phyloP scores from a whole-genome alignment of 2,888 invertebrate genomes.

The Gari tellinella region DNA sequence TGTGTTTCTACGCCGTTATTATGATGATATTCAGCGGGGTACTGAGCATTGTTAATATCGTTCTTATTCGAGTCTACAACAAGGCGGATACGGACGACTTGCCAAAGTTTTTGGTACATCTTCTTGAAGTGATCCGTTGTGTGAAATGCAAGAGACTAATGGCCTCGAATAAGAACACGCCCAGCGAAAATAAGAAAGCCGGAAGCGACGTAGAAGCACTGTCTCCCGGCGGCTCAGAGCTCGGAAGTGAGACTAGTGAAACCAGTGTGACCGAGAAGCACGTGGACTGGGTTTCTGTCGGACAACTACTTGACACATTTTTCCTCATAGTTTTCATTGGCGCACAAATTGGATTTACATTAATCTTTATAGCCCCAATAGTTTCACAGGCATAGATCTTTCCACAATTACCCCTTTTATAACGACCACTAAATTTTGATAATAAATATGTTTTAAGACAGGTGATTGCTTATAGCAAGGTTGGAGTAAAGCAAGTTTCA shows the following conservation, averaged over 20 bases:
- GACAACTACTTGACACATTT: constrained; percentile 44
- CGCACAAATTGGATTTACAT: constrained; percentile 37
- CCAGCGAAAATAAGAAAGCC: too few relatives aligned
- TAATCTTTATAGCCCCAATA: constrained; percentile 52
- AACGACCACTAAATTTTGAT: too few relatives aligned
- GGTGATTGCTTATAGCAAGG: too few relatives aligned
- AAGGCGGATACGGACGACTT: constrained; percentile 7
- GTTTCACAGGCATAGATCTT: constrained; percentile 2
- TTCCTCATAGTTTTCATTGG: constrained; percentile 46
- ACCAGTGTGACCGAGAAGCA: background rate
- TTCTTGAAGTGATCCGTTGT: constrained; percentile 46
- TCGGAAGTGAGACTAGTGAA: background rate
- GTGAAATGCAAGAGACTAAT: constrained; percentile 24
- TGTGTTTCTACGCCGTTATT: constrained; percentile 55
- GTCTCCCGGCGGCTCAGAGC: background rate
- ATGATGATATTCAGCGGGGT: constrained; percentile 53
- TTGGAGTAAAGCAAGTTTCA: too few relatives aligned
- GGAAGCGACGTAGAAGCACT: background rate
- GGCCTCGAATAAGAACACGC: background rate
- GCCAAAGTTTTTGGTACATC: constrained; percentile 34
- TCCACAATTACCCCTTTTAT: too few relatives aligned
- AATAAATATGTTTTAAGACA: too few relatives aligned
- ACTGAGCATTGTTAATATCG: constrained; percentile 35
- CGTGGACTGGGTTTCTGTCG: constrained; percentile 43
- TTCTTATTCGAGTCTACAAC: constrained; percentile 40